Base-by-base conservation (phyloP, 1,140 invertebrate genomes). In the Drosophila azteca region DNA sequence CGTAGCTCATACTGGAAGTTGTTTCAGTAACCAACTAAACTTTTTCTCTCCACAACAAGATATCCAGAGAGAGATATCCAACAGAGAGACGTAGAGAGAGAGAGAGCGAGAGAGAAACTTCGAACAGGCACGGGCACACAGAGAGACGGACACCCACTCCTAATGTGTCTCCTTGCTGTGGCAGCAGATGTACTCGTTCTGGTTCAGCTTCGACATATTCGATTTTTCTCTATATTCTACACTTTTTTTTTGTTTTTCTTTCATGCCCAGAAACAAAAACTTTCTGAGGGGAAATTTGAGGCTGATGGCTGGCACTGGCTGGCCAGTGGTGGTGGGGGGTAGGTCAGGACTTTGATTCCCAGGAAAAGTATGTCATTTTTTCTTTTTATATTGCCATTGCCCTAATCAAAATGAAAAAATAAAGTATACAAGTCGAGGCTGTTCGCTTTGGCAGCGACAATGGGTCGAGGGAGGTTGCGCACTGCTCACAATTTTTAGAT, bases 341-440 rank as follows among this genome's bases (percentile, higher is more conserved):
- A 39, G 35, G 35, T 39, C 35, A 11, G 35, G 35, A 39, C 35
- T 39, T 39, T 13, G 35, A 39, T 13, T 39, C 35, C 35, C 35
- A 39, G 35, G 35, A 39, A 39, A 13, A 13, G 35, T 13, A 1
- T 39, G 11, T 39, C 13, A 13, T 39, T 39, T 39, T 4, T 39
- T 39, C 11, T 81, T 13, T 81, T 77, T 77, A 78, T 80, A 45
- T 26, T 26, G 24, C 24, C 24, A 26, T 26, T 45, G 68, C 80
- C 69, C 79, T 82, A 85, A 82, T 87, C 82, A 82, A 75, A 85
- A 87, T 68, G 78, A 81, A 82, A 77, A 81, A 82, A 85, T 59
- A 78, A 85, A 83, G 81, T 81, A 85, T 87, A 81, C 71, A 71
- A 71, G 71, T 62, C 78, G 78, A 78, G 35, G 35, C 82, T 87